Evolutionary conservation across 2,888 invertebrate genomes (phyloP).

Genomic region (Axea sp.): DNA sequence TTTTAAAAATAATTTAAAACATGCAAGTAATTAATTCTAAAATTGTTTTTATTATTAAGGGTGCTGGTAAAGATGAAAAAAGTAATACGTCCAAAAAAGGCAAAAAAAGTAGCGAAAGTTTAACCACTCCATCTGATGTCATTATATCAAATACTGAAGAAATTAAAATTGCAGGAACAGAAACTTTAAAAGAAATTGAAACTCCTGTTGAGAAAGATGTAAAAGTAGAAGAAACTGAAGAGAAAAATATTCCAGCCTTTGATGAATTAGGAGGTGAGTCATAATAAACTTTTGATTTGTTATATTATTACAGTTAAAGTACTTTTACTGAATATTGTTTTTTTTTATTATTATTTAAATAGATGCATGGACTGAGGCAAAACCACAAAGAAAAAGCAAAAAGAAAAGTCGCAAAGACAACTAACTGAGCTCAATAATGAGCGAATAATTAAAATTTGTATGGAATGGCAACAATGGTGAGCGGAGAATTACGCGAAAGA

Average conservation of each 20-base stretch:
- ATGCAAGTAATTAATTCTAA: too few species aligned
- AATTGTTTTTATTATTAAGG: slow-evolving; percentile 35
- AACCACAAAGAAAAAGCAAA: slow-evolving; percentile 86
- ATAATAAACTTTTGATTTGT: slow-evolving; percentile 66
- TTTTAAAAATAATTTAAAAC: too few species aligned
- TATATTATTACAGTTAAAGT: neutral
- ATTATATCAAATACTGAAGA: slow-evolving; percentile 66
- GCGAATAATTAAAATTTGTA: slow-evolving; percentile 11
- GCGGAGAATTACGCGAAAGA: slow-evolving; percentile 31
- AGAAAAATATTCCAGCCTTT: slow-evolving; percentile 78
- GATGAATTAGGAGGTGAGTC: slow-evolving; percentile 83
- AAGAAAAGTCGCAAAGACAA: slow-evolving; percentile 88
- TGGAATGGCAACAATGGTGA: slow-evolving; percentile 10
- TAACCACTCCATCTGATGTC: slow-evolving; percentile 29
- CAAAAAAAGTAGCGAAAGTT: slow-evolving; percentile 68
- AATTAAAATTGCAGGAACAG: slow-evolving; percentile 63
- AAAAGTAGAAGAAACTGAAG: slow-evolving; percentile 67
- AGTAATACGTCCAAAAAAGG: slow-evolving; percentile 78
- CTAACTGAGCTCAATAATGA: slow-evolving; percentile 77
- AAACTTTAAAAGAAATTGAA: slow-evolving; percentile 66
- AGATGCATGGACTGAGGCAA: slow-evolving; percentile 89
- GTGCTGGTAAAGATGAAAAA: slow-evolving; percentile 71
- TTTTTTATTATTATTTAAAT: slow-evolving; percentile 64
- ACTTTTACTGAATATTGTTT: neutral
- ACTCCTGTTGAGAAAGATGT: slow-evolving; percentile 62